These are phyloP conservation scores for Pseudomugil tenellus DNA, from an alignment of 2,797 vertebrate genomes.

Conservation along the genomic window DNA sequence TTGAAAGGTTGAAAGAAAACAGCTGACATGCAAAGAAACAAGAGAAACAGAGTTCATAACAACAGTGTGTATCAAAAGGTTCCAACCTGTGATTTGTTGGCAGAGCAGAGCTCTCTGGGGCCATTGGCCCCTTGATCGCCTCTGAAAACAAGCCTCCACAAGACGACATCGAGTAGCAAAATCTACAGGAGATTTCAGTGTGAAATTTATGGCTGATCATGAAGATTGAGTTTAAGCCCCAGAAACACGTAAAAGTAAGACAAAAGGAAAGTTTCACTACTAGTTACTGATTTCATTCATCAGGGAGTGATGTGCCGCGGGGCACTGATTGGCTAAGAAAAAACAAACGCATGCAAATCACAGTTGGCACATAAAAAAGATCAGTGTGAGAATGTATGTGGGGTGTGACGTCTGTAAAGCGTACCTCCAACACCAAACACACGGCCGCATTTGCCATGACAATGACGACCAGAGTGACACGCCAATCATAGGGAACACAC, in stretches of 20 bases:
- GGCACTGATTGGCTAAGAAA: not conserved
- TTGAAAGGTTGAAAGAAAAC: not conserved
- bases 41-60: not conserved
- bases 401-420: constrained; percentile 32
- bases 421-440: constrained; percentile 90
- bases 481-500: constrained; percentile 92
- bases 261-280: constrained; percentile 4
- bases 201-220: constrained; percentile 57
- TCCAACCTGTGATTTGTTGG: constrained; percentile 92
- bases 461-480: constrained; percentile 86
- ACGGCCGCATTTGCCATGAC: constrained; percentile 84
- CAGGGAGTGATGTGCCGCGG: not conserved
- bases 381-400: constrained; percentile 7
- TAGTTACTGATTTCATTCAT: constrained; percentile 31
- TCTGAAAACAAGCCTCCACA: constrained; percentile 96
- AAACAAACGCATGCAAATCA: constrained; percentile 41
- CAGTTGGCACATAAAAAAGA: constrained; percentile 8
- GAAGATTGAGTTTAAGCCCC: constrained; percentile 50
- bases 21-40: not conserved
- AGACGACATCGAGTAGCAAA: constrained; percentile 95
- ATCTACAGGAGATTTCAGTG: constrained; percentile 89
- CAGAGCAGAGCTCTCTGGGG: constrained; percentile 78
- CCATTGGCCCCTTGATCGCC: constrained; percentile 85
- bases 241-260: constrained; percentile 37
- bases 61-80: constrained; percentile 37